phyloP scores from a whole-genome alignment of 2,113 vertebrate species.

The Zosterops hypoxanthus region DNA sequence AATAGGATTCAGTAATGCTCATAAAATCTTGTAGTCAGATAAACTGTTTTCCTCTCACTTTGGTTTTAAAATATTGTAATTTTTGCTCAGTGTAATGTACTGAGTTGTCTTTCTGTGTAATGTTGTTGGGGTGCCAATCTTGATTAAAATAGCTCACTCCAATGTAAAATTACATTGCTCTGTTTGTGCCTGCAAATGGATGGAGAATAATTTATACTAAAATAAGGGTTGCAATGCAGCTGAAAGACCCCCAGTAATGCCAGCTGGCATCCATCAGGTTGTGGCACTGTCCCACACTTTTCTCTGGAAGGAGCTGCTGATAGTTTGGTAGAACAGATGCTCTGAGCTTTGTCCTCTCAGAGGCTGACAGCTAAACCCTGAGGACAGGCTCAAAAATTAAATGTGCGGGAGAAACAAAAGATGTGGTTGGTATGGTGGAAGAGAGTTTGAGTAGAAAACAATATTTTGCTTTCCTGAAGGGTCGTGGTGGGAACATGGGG shows the following conservation, averaged over 20 bases:
- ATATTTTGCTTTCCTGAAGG: not conserved
- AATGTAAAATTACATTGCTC: not conserved
- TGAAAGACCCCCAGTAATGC: not conserved
- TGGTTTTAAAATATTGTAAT: not conserved
- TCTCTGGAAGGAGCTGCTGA: not conserved
- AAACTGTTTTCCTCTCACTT: not conserved
- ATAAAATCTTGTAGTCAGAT: conserved; percentile 9
- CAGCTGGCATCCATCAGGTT: not conserved
- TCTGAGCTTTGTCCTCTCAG: not conserved
- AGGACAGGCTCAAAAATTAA: not conserved
- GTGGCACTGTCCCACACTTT: not conserved
- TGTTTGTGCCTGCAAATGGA: not conserved
- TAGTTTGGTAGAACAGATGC: not conserved
- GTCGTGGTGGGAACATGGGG: not conserved
- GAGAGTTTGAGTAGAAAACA: not conserved
- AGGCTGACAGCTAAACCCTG: not conserved
- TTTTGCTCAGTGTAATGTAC: not conserved
- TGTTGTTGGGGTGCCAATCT: not conserved
- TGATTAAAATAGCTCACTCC: not conserved
- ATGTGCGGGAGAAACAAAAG: not conserved
- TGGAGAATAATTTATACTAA: not conserved
- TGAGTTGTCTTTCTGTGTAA: not conserved
- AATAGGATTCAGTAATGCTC: conserved; percentile 6
- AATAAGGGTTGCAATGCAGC: not conserved
- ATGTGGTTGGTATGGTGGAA: not conserved